Conservation (phyloP, 2,797 vertebrate genomes). For the Thalassophryne amazonica region DNA sequence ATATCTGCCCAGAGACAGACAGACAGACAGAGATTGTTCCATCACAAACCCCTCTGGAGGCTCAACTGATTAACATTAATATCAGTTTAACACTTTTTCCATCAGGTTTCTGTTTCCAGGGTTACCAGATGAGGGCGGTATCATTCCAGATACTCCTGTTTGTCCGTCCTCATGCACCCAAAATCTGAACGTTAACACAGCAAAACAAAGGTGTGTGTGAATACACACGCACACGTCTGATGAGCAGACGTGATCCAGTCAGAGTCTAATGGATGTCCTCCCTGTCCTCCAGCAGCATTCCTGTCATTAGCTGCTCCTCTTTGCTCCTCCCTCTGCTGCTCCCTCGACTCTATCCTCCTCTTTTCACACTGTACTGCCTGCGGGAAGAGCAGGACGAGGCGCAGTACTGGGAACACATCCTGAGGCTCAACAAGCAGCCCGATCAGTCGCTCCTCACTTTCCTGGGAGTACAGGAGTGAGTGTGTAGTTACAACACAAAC, state of each 20-base stretch:
- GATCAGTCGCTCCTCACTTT: slow-evolving; percentile 89
- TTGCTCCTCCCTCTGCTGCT: slow-evolving; percentile 91
- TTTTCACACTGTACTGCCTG: slow-evolving; percentile 93
- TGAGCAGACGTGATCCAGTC: too few species aligned
- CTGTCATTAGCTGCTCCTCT: slow-evolving; percentile 90
- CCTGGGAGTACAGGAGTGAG: slow-evolving; percentile 91
- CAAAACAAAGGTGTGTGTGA: slow-evolving; percentile 64
- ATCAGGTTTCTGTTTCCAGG: slow-evolving; percentile 94
- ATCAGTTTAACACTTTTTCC: not conserved
- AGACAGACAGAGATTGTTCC: too few species aligned
- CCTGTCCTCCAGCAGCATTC: slow-evolving; percentile 76
- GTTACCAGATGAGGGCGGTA: slow-evolving; percentile 90
- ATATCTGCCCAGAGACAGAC: too few species aligned
- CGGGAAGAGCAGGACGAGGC: slow-evolving; percentile 91
- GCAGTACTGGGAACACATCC: slow-evolving; percentile 91
- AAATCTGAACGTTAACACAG: slow-evolving; percentile 7
- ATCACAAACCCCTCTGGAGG: too few species aligned
- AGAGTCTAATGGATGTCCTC: too few species aligned
- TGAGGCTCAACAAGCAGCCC: slow-evolving; percentile 91
- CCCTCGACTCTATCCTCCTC: slow-evolving; percentile 93
- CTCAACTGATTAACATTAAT: not conserved
- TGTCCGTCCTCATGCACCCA: slow-evolving; percentile 63
- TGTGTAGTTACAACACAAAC: slow-evolving; percentile 37
- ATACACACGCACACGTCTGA: not conserved
- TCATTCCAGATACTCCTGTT: slow-evolving; percentile 75